Percentiles rank a stretch among this genome's conserved stretches.
These are phyloP conservation scores for Nomada lathburiana DNA, from an alignment of 2,888 invertebrate species.

Conservation along the genomic window DNA sequence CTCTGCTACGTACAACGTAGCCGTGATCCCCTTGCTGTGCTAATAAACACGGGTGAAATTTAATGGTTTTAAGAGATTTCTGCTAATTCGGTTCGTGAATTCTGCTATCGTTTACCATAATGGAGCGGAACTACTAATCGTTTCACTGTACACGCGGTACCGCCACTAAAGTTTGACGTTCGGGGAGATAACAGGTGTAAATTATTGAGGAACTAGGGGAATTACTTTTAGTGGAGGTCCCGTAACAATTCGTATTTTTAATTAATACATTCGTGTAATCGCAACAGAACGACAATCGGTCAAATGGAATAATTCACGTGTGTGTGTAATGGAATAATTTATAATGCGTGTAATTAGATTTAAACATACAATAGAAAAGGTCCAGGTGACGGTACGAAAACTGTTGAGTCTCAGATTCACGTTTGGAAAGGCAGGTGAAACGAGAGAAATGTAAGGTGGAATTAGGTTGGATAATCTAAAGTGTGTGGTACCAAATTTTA, in stretches of 20 bases:
- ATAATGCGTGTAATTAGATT: background rate
- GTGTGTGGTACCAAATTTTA: too few relatives aligned
- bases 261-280: slow-evolving; percentile 20
- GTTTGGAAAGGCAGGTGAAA: too few relatives aligned
- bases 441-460: too few relatives aligned
- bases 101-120: slow-evolving; percentile 57
- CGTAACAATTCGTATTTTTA: slow-evolving; percentile 9
- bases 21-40: background rate
- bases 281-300: background rate
- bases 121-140: slow-evolving; percentile 65
- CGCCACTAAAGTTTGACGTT: slow-evolving; percentile 31
- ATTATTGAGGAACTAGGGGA: slow-evolving; percentile 26
- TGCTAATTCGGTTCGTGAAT: slow-evolving; percentile 42
- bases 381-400: too few relatives aligned
- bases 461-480: too few relatives aligned
- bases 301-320: background rate
- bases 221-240: background rate
- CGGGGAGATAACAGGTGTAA: slow-evolving; percentile 27
- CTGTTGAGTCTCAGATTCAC: too few relatives aligned
- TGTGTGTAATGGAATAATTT: background rate
- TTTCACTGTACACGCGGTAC: slow-evolving; percentile 24
- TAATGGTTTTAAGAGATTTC: slow-evolving; percentile 3
- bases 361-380: too few relatives aligned
- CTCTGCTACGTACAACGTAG: background rate
- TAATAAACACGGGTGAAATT: background rate